These are phyloP conservation scores for Heliconius nattereri DNA, from an alignment of 1,140 invertebrate species.

Conservation along the genomic window DNA sequence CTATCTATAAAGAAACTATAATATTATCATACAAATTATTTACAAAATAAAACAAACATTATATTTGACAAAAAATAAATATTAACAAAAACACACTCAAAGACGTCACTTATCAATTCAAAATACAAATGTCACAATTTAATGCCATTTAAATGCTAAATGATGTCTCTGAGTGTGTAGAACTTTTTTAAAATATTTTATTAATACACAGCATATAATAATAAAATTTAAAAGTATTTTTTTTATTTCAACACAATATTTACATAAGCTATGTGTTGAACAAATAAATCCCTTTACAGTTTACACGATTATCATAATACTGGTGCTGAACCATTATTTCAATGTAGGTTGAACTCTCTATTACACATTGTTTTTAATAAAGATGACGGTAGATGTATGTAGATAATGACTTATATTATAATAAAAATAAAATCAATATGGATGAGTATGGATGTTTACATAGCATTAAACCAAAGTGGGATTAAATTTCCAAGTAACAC, in stretches of 20 bases:
- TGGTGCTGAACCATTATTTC: neutral
- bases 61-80: slow-evolving; percentile 24
- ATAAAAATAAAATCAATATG: neutral
- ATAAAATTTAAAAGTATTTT: neutral
- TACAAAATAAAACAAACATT: slow-evolving; percentile 48
- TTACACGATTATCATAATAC: slow-evolving; percentile 10
- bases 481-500: too few relatives aligned
- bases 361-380: neutral
- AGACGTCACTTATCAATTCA: neutral
- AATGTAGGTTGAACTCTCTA: neutral
- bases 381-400: neutral
- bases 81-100: neutral
- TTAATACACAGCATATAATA: neutral
- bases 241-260: neutral
- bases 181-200: neutral
- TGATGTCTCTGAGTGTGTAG: neutral
- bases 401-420: neutral
- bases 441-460: too few relatives aligned
- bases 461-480: too few relatives aligned
- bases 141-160: neutral
- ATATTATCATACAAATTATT: slow-evolving; percentile 61
- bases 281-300: slow-evolving; percentile 1
- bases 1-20: slow-evolving; percentile 54
- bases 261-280: slow-evolving; percentile 2
- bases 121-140: neutral